Evolutionary conservation across 2,113 vertebrate species (phyloP).

Genomic region (Smithornis capensis): DNA sequence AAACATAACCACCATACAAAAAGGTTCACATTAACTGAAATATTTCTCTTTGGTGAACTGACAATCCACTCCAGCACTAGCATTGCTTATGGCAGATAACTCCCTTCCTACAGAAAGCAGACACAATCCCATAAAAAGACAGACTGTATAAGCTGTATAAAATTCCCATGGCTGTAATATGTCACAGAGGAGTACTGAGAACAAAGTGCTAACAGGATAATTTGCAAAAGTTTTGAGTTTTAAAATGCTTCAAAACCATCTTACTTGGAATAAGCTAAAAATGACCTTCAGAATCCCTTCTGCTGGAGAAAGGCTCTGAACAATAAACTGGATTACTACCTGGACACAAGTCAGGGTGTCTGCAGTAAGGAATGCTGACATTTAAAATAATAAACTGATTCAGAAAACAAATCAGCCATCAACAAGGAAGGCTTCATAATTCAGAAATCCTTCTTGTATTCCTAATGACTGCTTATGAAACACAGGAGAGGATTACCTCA

Average conservation of each 20-base stretch:
- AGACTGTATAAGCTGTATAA: neutral
- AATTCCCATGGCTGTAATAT: neutral
- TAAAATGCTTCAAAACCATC: neutral
- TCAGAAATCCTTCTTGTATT: neutral
- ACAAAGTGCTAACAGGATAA: neutral
- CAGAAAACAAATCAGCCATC: neutral
- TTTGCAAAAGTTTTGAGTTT: neutral
- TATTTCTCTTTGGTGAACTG: neutral
- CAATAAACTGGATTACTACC: neutral
- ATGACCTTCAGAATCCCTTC: neutral
- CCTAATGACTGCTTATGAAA: neutral
- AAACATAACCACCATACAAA: neutral
- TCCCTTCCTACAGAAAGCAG: neutral
- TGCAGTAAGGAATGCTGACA: neutral
- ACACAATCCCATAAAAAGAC: neutral
- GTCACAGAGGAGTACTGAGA: neutral
- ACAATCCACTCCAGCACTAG: neutral
- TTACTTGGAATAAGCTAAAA: neutral
- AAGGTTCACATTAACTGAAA: neutral
- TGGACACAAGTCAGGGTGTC: neutral
- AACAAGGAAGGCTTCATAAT: neutral
- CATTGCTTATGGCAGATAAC: neutral
- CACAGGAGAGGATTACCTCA: conserved; percentile 78
- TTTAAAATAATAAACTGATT: neutral
- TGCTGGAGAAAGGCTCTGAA: neutral